Evolutionary conservation across 2,888 invertebrate genomes (phyloP).

Genomic region (Pegoplata infirma): DNA sequence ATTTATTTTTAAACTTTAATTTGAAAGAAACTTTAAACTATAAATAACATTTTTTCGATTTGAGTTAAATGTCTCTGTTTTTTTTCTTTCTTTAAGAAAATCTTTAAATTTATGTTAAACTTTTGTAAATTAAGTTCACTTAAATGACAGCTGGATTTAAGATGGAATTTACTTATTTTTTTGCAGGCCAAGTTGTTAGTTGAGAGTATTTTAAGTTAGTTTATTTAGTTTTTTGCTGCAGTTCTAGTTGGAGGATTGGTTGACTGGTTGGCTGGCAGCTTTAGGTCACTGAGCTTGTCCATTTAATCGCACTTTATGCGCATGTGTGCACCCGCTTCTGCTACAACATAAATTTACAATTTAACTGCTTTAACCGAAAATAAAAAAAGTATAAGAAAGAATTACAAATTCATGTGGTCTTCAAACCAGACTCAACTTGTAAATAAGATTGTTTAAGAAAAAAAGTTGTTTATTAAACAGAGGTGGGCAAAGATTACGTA

Average conservation of each 20-base stretch:
- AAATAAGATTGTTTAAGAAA: slow-evolving; percentile 54
- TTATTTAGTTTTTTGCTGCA: slow-evolving; percentile 19
- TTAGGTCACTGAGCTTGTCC: slow-evolving; percentile 69
- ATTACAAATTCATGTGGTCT: slow-evolving; percentile 36
- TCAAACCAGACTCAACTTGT: slow-evolving; percentile 46
- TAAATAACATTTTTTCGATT: slow-evolving; percentile 25
- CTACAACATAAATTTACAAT: slow-evolving; percentile 67
- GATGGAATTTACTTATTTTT: slow-evolving; percentile 50
- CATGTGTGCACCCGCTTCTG: slow-evolving; percentile 69
- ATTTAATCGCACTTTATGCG: slow-evolving; percentile 77
- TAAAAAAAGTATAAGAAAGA: slow-evolving; percentile 39
- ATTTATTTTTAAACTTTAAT: slow-evolving; percentile 36
- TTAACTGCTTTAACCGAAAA: slow-evolving; percentile 64
- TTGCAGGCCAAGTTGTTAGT: background rate
- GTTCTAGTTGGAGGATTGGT: slow-evolving; percentile 32
- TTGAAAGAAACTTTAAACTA: slow-evolving; percentile 5
- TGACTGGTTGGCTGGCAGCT: slow-evolving; percentile 62
- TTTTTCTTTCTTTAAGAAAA: slow-evolving; percentile 41
- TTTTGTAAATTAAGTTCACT: slow-evolving; percentile 62
- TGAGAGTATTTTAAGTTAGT: slow-evolving; percentile 7
- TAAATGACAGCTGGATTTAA: slow-evolving; percentile 62
- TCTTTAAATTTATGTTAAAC: slow-evolving; percentile 61
- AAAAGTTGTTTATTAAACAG: slow-evolving; percentile 24
- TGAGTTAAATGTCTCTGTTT: slow-evolving; percentile 9
- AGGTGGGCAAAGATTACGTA: background rate